Conservation (phyloP, 1,140 invertebrate species). For the fruit fly (Drosophila melanogaster) region DNA sequence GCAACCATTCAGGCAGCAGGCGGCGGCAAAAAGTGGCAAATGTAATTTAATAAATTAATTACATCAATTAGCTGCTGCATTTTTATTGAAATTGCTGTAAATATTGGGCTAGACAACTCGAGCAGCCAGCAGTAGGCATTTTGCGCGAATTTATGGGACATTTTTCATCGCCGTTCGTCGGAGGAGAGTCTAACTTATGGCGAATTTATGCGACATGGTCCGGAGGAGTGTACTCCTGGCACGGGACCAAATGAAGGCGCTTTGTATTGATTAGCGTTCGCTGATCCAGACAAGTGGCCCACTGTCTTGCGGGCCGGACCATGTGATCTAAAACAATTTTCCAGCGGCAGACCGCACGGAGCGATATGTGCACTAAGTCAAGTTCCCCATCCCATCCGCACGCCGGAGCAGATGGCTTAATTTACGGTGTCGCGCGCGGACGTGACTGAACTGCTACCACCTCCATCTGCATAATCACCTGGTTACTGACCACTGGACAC, state of each 20-base stretch:
- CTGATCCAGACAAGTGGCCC: conserved; percentile 3
- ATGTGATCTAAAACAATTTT: conserved; percentile 13
- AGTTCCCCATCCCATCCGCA: neutral
- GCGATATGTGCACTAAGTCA: conserved; percentile 2
- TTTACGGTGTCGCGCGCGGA: conserved; percentile 60
- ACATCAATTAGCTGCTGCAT: conserved; percentile 68
- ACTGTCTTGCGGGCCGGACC: neutral
- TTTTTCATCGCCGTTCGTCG: conserved; percentile 26
- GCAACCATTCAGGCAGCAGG: conserved; percentile 1
- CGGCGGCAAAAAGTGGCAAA: conserved; percentile 40
- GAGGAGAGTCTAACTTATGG: conserved; percentile 21
- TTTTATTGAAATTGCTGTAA: conserved; percentile 69
- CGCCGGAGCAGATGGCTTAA: conserved; percentile 43
- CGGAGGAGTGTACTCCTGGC: conserved; percentile 11
- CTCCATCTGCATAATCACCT: conserved; percentile 14
- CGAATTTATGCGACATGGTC: conserved; percentile 38
- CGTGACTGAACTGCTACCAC: conserved; percentile 61
- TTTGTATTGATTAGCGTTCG: conserved; percentile 33
- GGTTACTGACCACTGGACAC: conserved; percentile 47
- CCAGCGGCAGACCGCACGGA: neutral
- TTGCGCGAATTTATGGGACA: conserved; percentile 31
- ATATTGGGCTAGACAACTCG: conserved; percentile 45
- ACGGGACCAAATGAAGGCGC: conserved; percentile 19
- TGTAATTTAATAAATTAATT: conserved; percentile 79
- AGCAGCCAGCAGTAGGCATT: conserved; percentile 10